Percentiles rank a stretch among this genome's conserved stretches.
Evolutionary conservation across 2,888 invertebrate genomes (phyloP).

Genomic region (Dasypogon diadema): DNA sequence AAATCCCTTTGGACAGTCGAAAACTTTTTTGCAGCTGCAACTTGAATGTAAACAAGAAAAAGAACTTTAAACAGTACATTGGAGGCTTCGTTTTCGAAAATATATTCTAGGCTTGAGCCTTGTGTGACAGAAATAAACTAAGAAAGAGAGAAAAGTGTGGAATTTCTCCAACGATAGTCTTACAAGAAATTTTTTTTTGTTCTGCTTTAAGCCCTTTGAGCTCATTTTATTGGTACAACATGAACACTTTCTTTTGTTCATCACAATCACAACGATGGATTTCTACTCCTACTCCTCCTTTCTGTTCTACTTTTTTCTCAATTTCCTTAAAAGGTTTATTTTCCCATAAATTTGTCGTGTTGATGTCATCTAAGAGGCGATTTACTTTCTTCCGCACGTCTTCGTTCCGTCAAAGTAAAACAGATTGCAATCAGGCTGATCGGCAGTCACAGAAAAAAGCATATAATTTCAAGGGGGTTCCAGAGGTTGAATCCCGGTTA

Average conservation of each 20-base stretch:
- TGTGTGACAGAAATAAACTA: constrained; percentile 28
- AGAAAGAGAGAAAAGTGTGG: constrained; percentile 32
- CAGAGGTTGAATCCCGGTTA: background rate
- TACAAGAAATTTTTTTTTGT: background rate
- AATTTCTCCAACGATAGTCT: constrained; percentile 26
- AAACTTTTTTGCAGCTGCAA: constrained; percentile 33
- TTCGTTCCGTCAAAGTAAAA: constrained; percentile 28
- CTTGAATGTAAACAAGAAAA: constrained; percentile 31
- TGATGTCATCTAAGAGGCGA: constrained; percentile 48
- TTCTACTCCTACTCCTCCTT: background rate
- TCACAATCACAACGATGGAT: background rate
- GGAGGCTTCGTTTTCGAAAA: constrained; percentile 9
- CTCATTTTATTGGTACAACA: constrained; percentile 8
- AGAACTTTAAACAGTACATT: background rate
- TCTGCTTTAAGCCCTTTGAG: constrained; percentile 34
- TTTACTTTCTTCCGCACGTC: constrained; percentile 47
- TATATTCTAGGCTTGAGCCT: background rate
- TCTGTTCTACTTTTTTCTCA: constrained; percentile 33
- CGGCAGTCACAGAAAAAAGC: constrained; percentile 9
- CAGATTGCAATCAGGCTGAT: constrained; percentile 46
- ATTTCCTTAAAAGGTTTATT: constrained; percentile 50
- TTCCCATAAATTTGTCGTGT: constrained; percentile 50
- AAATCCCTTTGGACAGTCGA: constrained; percentile 5
- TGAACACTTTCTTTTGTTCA: background rate
- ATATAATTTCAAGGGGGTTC: constrained; percentile 35